Evolutionary conservation across 2,888 invertebrate genomes (phyloP), one percentile per base, ranked within the genome.

Genomic region (Campoplex capitator): DNA sequence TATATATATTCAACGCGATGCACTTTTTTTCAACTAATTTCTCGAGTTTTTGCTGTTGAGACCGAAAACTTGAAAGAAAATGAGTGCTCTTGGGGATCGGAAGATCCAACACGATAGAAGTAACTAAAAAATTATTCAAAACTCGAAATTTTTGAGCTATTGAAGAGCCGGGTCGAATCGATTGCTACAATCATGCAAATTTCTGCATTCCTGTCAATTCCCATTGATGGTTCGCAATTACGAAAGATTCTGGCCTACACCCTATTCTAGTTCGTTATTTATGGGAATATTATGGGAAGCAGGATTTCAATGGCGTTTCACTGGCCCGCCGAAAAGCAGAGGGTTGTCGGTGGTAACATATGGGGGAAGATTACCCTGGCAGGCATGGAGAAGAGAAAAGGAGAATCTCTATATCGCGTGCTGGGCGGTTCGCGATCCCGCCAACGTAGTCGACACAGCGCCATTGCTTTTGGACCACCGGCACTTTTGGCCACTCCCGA

Each of bases 401-500:
- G 56, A 62, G 62, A 79, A 78, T 62, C 62, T 81, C 75, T 83
- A 85, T 83, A 85, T 83, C 87, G 90, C 89, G 90, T 90, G 91
- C 74, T 80, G 87, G 88, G 88, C 88, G 88, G 88, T 90, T 88
- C 88, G 87, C 67, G 79, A 74, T 80, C 65, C 67, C 79, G 76
- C 80, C 74, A 67, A 86, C 74, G 77, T 78, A 51, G 85, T 68
- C 86, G 83, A 80, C 70, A 56, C 70, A 68, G 54, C 79, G 58
- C 74, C 74, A 88, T 84, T 85, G 88, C 88, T 88, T 89, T 89
- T 88, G 89, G 91, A 91, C 90, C 90, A 91, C 90, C 91, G 89
- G 88, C 82, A 86, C 86, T 88, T 87, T 82, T 82, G 76, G 79
- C 73, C 84, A 84, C 86, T 85, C 85, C 77, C 85, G 88, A 78